phyloP scores from a whole-genome alignment of 2,797 vertebrate genomes.

The Ceryle rudis region DNA sequence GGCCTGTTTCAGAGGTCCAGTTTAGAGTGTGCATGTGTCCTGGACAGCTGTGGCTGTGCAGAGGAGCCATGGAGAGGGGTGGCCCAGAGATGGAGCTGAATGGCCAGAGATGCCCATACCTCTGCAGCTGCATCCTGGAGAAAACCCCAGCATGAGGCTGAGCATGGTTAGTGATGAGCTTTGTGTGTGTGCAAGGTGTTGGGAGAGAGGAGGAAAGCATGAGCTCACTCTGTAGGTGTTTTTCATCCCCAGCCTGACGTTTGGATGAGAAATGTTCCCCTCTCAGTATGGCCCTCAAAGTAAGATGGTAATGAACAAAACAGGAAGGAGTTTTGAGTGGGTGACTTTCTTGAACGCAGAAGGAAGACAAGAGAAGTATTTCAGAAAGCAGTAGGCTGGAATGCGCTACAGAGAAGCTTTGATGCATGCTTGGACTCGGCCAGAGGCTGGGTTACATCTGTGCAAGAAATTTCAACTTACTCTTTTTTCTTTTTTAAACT shows the following conservation, averaged over 20 bases:
- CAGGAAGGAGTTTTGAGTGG: not conserved
- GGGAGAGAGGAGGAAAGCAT: not conserved
- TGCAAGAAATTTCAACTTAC: not conserved
- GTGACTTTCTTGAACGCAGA: not conserved
- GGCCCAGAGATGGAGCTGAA: not conserved
- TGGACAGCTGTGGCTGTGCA: not conserved
- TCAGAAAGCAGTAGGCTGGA: not conserved
- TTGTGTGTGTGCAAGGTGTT: not conserved
- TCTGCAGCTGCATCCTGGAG: not conserved
- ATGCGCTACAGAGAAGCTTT: not conserved
- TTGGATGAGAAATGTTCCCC: not conserved
- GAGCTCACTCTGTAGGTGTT: not conserved
- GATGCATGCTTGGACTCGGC: not conserved
- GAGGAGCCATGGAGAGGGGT: not conserved
- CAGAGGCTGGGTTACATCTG: not conserved
- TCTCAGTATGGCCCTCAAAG: not conserved
- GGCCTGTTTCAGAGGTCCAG: not conserved
- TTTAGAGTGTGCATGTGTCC: fast-evolving
- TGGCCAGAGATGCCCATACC: not conserved
- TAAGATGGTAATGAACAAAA: not conserved
- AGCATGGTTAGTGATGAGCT: fast-evolving
- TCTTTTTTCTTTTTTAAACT: not conserved
- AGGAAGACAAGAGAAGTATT: not conserved
- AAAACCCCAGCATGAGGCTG: not conserved
- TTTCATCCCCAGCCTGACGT: not conserved